Percentiles rank a stretch among this genome's conserved stretches.
phyloP scores from a whole-genome alignment of 2,797 vertebrate genomes.

The Darevskia mixta region DNA sequence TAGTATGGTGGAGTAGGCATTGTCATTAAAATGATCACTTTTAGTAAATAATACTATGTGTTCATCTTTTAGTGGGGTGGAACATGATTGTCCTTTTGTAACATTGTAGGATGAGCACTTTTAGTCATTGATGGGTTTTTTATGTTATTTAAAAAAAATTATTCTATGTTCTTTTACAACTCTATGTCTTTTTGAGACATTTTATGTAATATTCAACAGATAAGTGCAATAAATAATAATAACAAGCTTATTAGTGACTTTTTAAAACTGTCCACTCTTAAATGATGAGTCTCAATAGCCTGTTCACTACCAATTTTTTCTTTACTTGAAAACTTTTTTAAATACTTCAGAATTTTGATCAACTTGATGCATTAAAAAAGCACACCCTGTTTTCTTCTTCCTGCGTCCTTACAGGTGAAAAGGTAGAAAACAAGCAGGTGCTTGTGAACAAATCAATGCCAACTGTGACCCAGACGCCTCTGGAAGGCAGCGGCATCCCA shows the following conservation, averaged over 20 bases:
- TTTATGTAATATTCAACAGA: no score
- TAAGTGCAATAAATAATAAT: no score
- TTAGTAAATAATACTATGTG: no score
- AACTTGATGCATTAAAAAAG: neutral
- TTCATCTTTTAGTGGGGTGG: no score
- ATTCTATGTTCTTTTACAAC: no score
- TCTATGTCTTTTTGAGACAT: no score
- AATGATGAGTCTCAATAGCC: neutral
- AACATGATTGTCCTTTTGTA: no score
- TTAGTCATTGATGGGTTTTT: no score
- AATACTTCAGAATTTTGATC: neutral
- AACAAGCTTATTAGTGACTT: neutral
- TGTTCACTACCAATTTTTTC: neutral
- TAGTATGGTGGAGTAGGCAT: no score
- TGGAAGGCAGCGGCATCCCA: conserved; percentile 93
- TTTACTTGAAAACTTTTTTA: neutral
- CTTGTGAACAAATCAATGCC: conserved; percentile 99
- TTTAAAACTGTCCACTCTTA: neutral
- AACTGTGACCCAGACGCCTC: conserved; percentile 94
- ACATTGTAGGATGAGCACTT: no score
- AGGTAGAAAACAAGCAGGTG: conserved; percentile 97
- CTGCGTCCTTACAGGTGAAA: conserved; percentile 85
- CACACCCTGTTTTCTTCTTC: neutral
- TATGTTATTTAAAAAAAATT: no score
- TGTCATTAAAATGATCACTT: no score